Conservation (phyloP, 2,113 vertebrate species). For the Cephalopholis sonnerati region DNA sequence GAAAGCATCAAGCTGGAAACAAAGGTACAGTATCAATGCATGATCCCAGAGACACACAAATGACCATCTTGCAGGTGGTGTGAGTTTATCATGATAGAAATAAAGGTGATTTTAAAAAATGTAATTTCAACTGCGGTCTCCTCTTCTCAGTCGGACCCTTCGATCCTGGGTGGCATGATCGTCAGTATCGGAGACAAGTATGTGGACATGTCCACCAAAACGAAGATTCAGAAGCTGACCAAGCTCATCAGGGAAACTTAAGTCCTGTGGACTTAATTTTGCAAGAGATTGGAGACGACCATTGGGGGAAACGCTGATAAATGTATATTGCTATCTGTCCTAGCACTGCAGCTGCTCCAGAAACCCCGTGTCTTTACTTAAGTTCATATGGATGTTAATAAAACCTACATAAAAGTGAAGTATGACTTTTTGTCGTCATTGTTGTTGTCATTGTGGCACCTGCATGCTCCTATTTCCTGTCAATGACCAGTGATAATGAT, state of each 20-base stretch:
- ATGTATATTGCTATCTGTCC: constrained; percentile 69
- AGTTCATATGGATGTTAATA: constrained; percentile 78
- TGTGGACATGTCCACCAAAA: constrained; percentile 95
- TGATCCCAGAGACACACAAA: not conserved
- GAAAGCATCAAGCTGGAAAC: constrained; percentile 92
- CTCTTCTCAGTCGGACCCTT: constrained; percentile 87
- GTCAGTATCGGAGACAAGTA: constrained; percentile 97
- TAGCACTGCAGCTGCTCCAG: constrained; percentile 61
- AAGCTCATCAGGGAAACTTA: constrained; percentile 89
- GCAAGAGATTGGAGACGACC: constrained; percentile 22
- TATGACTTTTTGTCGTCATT: not conserved
- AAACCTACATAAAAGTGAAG: constrained; percentile 54
- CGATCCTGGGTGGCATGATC: constrained; percentile 96
- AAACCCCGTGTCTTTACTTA: constrained; percentile 71
- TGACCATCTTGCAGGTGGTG: not conserved
- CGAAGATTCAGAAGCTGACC: constrained; percentile 95
- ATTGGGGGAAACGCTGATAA: constrained; percentile 38
- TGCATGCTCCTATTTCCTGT: not conserved
- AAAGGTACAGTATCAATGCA: constrained; percentile 86
- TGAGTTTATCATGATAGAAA: not conserved
- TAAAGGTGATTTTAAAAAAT: not conserved
- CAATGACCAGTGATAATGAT: not conserved
- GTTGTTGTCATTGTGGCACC: not conserved
- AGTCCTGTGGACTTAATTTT: constrained; percentile 81
- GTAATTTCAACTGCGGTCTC: constrained; percentile 14